Evolutionary conservation across 2,797 vertebrate genomes (phyloP).

Genomic region (Ceyx erithaca): DNA sequence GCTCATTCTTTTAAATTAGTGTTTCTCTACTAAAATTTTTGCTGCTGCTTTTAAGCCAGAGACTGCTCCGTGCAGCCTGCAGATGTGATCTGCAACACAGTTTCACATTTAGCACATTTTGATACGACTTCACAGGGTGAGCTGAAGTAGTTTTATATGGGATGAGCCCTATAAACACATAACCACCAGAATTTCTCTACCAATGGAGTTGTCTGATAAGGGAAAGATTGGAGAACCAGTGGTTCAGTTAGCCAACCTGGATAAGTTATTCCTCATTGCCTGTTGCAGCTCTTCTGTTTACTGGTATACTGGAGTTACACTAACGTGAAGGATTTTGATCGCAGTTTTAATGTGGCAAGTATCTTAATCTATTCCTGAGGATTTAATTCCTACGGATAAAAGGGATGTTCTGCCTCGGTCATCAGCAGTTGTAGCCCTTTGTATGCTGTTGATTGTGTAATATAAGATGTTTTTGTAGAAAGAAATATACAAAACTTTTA

Average conservation of each 20-base stretch:
- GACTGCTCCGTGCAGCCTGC: not conserved
- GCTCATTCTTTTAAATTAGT: not conserved
- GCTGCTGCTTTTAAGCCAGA: conserved; percentile 19
- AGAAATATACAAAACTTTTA: not conserved
- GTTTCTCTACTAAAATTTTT: conserved; percentile 1
- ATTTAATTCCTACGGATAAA: not conserved
- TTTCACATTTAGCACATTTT: not conserved
- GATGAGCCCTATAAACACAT: not conserved
- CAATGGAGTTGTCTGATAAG: not conserved
- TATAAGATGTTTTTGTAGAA: not conserved
- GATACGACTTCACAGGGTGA: not conserved
- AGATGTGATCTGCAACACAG: not conserved
- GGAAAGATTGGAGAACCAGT: not conserved
- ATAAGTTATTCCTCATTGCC: not conserved
- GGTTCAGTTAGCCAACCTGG: not conserved
- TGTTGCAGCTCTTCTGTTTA: not conserved
- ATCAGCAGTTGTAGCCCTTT: not conserved
- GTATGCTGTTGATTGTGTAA: not conserved
- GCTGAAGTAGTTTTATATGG: not conserved
- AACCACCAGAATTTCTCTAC: not conserved
- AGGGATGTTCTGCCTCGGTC: not conserved
- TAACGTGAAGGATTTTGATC: not conserved
- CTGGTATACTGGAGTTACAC: not conserved
- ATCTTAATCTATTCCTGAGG: not conserved
- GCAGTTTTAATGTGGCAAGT: not conserved